Evolutionary conservation across 1,140 invertebrate genomes (phyloP), one percentile per base, ranked within the genome.

Genomic region (Habropoda laboriosa): DNA sequence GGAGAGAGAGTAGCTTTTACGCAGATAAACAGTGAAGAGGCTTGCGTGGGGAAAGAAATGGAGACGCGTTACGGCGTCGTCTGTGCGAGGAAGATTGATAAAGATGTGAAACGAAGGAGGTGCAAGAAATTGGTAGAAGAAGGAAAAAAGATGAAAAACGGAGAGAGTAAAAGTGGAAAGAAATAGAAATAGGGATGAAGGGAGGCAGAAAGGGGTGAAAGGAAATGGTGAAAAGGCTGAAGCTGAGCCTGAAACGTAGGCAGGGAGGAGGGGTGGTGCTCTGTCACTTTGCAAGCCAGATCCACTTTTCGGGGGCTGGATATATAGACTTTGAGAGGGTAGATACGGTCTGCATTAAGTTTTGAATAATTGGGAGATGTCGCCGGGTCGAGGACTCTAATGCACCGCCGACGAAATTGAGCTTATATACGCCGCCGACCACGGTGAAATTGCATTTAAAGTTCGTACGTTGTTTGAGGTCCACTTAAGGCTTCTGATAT

Each of bases 211-310:
- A 61, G n/a, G 38, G 42, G 35, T 66, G 47, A 80, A 68, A 77
- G 66, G 51, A 60, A 81, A 55, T 63, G 24, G 74, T 77, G 79
- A 70, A 81, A 78, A 67, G 74, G 35, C 55, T 45, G 71, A 58
- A 21, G 57, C 53, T 55, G n/a, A n/a, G 70, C 18, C 35, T 70
- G 79, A 78, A 79, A 71, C 64, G 74, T 64, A 66, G 66, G 47
- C 64, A 55, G 38, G 71, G 47, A 57, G 7, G 57, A 45, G 16
- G 74, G 21, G 18, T 35, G 27, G 21, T 27, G 64, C 40, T 71
- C 74, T 64, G 51, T 81, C 79, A 78, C 79, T 81, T 81, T 81
- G 64, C 79, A 81, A 81, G 53, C 79, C 79, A 78, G 75, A 81
- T 81, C 79, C 42, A 81, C 66, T 81, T 81, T 70, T 64, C 16